phyloP scores from a whole-genome alignment of 2,113 vertebrate genomes.

The Leptodactylus fuscus region DNA sequence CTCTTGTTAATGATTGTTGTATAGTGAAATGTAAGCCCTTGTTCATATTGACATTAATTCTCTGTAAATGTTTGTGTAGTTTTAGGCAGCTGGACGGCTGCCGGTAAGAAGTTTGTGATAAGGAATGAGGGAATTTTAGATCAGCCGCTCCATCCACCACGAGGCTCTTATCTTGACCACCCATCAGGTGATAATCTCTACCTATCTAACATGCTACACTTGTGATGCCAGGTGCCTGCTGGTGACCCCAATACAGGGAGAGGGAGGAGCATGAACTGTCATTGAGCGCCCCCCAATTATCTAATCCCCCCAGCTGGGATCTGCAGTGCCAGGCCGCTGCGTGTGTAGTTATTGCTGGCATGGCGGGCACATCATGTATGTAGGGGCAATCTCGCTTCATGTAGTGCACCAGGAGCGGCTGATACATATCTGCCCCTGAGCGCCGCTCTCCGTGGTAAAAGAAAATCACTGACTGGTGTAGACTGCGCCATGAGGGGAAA shows the following conservation, averaged over 20 bases:
- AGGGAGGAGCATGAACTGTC: background rate
- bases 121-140: background rate
- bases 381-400: too few species aligned
- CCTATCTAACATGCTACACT: slow-evolving; percentile 16
- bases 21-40: slow-evolving; percentile 8
- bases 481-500: too few species aligned
- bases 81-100: slow-evolving; percentile 19
- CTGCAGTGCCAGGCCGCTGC: too few species aligned
- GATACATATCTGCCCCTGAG: too few species aligned
- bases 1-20: background rate
- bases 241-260: too few species aligned
- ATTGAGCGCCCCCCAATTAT: background rate
- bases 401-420: too few species aligned
- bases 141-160: slow-evolving; percentile 14
- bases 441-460: too few species aligned
- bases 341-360: too few species aligned
- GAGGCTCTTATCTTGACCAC: slow-evolving; percentile 3
- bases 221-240: background rate
- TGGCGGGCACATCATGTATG: too few species aligned
- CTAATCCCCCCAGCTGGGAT: too few species aligned
- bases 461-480: too few species aligned
- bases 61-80: slow-evolving; percentile 27
- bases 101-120: slow-evolving; percentile 27
- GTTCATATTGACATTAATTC: slow-evolving; percentile 34
- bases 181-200: slow-evolving; percentile 26